Conservation (phyloP, 1,140 invertebrate genomes). For the Cydia strobilella region DNA sequence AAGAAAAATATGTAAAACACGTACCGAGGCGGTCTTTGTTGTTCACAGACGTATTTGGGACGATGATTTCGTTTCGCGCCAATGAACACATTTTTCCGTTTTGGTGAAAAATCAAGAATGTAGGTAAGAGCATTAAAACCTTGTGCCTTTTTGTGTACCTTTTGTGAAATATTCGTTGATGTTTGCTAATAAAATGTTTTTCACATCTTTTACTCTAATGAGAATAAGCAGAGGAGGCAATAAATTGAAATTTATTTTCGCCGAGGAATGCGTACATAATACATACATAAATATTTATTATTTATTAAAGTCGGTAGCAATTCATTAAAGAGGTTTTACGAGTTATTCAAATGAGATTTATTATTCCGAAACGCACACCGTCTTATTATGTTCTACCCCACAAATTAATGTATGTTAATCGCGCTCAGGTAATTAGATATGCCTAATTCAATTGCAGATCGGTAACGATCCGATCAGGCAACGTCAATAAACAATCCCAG, state of each 20-base stretch:
- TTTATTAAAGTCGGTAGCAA: slow-evolving; percentile 59
- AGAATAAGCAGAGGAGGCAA: slow-evolving; percentile 52
- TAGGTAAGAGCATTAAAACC: slow-evolving; percentile 63
- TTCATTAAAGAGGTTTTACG: slow-evolving; percentile 60
- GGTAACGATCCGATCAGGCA: slow-evolving; percentile 60
- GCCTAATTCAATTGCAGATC: slow-evolving; percentile 56
- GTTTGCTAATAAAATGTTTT: slow-evolving; percentile 56
- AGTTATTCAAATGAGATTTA: slow-evolving; percentile 60
- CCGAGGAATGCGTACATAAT: slow-evolving; percentile 47
- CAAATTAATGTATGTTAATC: slow-evolving; percentile 39
- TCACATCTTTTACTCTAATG: slow-evolving; percentile 57
- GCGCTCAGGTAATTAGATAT: slow-evolving; percentile 52
- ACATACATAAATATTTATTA: slow-evolving; percentile 65
- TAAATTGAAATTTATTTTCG: slow-evolving; percentile 64
- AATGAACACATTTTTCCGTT: slow-evolving; percentile 69
- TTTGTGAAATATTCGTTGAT: slow-evolving; percentile 54
- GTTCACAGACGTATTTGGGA: slow-evolving; percentile 61
- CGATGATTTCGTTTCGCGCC: slow-evolving; percentile 67
- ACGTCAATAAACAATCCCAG: slow-evolving; percentile 61
- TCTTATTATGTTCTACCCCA: slow-evolving; percentile 41
- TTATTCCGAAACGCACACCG: slow-evolving; percentile 42
- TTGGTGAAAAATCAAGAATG: slow-evolving; percentile 57
- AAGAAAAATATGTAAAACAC: slow-evolving; percentile 71
- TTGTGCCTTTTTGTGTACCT: slow-evolving; percentile 52
- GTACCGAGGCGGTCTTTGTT: slow-evolving; percentile 60